These are phyloP conservation scores for Pollimyrus isidori DNA, from an alignment of 2,113 vertebrate species.

Conservation along the genomic window DNA sequence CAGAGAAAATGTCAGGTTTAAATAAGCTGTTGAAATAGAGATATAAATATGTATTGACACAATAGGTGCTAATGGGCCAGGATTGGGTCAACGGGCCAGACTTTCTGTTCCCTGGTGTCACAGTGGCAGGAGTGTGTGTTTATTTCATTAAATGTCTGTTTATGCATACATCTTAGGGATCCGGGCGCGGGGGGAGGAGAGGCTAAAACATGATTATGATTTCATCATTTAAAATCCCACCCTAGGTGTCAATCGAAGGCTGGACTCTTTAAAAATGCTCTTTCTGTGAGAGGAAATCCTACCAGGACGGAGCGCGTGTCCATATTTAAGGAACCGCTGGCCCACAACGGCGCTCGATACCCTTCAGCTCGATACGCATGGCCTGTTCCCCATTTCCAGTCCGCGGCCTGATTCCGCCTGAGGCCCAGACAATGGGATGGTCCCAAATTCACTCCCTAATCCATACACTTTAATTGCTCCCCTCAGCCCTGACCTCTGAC, in stretches of 20 bases:
- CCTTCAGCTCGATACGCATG: constrained; percentile 39
- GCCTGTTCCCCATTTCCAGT: constrained; percentile 35
- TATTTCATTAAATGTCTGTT: background rate
- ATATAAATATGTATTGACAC: background rate
- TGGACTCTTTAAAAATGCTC: background rate
- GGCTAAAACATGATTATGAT: background rate
- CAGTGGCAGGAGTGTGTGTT: background rate
- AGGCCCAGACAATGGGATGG: constrained; percentile 43
- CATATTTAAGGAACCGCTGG: constrained; percentile 16
- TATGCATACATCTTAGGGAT: background rate
- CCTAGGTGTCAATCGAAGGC: background rate
- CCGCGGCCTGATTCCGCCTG: constrained; percentile 44
- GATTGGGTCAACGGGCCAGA: background rate
- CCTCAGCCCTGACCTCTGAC: constrained; percentile 63
- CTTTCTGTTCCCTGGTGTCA: background rate
- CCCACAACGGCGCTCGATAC: constrained; percentile 42
- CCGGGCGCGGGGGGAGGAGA: background rate
- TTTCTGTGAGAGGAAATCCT: constrained; percentile 1
- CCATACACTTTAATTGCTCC: constrained; percentile 65
- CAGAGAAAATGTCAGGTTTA: background rate
- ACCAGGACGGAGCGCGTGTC: background rate
- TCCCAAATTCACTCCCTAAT: constrained; percentile 43
- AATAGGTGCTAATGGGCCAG: background rate
- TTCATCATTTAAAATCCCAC: background rate
- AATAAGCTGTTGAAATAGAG: background rate